phyloP scores from a whole-genome alignment of 2,797 vertebrate species.

The Leuciscus waleckii region DNA sequence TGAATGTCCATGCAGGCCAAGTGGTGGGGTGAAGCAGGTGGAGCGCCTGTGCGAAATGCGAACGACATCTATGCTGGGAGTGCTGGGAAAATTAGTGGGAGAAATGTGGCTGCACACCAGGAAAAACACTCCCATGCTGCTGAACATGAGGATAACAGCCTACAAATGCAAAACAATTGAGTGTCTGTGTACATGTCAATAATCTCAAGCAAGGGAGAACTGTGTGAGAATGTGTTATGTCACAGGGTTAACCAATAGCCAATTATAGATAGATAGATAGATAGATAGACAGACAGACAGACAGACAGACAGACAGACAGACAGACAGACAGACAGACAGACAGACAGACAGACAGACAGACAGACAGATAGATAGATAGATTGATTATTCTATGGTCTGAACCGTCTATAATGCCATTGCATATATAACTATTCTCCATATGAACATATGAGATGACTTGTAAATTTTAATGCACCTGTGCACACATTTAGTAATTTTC shows the following conservation, averaged over 20 bases:
- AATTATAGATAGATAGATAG: not conserved
- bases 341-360: not conserved
- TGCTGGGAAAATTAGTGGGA: slow-evolving; percentile 41
- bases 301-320: too few relatives aligned
- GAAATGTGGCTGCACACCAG: slow-evolving; percentile 42
- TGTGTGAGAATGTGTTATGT: not conserved
- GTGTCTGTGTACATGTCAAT: slow-evolving; percentile 4
- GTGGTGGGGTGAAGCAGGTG: not conserved
- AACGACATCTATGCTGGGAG: slow-evolving; percentile 6
- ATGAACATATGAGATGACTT: not conserved
- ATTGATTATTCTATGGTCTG: not conserved
- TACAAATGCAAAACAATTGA: slow-evolving; percentile 35
- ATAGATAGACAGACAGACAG: not conserved
- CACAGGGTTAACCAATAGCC: not conserved
- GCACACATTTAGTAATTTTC: not conserved
- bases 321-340: not conserved
- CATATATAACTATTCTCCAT: not conserved
- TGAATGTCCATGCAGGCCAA: not conserved
- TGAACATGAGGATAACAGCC: slow-evolving; percentile 39
- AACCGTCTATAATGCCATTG: not conserved
- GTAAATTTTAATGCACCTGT: not conserved
- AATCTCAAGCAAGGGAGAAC: not conserved
- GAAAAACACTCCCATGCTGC: slow-evolving; percentile 43
- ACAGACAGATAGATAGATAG: too few relatives aligned
- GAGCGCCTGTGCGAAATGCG: not conserved